phyloP scores from a whole-genome alignment of 1,140 invertebrate species.

The Bactericera cockerelli region DNA sequence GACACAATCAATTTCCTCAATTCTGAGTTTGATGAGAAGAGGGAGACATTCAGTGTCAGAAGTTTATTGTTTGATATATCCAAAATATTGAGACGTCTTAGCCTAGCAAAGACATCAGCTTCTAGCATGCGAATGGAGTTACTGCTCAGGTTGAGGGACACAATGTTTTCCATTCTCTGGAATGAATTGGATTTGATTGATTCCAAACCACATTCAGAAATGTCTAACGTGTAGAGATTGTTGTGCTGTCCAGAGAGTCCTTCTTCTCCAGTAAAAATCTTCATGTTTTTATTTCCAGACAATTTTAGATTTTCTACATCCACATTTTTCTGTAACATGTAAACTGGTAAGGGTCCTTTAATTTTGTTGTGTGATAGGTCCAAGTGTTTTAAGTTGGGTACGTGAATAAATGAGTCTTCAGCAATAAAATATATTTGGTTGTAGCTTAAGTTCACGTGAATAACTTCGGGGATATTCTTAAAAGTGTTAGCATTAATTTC shows the following conservation, averaged over 20 bases:
- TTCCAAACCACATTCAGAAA: constrained; percentile 46
- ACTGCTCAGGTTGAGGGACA: constrained; percentile 41
- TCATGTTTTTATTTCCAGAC: constrained; percentile 43
- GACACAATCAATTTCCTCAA: constrained; percentile 48
- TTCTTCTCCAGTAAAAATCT: constrained; percentile 39
- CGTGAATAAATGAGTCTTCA: constrained; percentile 42
- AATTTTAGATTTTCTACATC: constrained; percentile 47
- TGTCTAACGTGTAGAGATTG: constrained; percentile 43
- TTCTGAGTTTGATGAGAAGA: constrained; percentile 42
- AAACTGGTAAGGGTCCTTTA: constrained; percentile 38
- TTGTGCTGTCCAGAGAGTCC: constrained; percentile 39
- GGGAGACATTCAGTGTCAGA: constrained; percentile 34
- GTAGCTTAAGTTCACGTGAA: constrained; percentile 41
- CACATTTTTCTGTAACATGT: constrained; percentile 45
- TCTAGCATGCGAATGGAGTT: constrained; percentile 30
- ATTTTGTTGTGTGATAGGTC: constrained; percentile 51
- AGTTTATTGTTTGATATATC: constrained; percentile 52
- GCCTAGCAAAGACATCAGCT: constrained; percentile 30
- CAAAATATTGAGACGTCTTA: constrained; percentile 41
- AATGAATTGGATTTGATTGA: constrained; percentile 42
- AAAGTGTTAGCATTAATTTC: constrained; percentile 45
- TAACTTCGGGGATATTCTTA: constrained; percentile 39
- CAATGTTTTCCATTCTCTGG: constrained; percentile 45
- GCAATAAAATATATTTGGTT: constrained; percentile 47
- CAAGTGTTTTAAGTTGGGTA: constrained; percentile 42